Base-by-base conservation (phyloP, 2,888 invertebrate genomes). In the Lithophane socia region DNA sequence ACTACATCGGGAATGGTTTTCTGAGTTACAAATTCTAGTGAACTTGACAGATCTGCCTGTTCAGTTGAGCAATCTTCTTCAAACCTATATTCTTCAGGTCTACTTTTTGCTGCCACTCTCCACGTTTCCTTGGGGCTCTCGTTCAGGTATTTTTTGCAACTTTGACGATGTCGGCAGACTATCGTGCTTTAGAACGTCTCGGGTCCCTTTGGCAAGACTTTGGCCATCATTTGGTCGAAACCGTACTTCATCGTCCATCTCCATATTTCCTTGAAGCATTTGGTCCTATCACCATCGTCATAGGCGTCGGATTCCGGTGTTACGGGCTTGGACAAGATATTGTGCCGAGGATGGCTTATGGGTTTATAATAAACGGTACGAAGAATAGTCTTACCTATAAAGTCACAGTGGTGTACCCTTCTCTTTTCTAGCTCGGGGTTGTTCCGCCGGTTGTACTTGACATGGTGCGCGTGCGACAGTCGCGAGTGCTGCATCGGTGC, bases 361-460 rank as follows among this genome's bases (percentile, higher is more conserved):
- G 21, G n/a, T 10, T 18, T 37, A 29, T 29, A 29, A 29, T 29
- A n/a, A 37, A 37, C 9, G 9, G 52, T 29, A 52, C 13, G 37
- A 37, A n/a, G 10, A 37, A 10, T 37, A 37, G 37, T 42, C 58
- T 68, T 60, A 98, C 99, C 99, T 94, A 98, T 98, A 95, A 99
- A 99, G 97, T 99, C 99, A 97, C 99, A 99, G 95, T 99, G 99
- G 94, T 99, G 99, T 90, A 99, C 99, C 92, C 99, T 97, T 88
- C 99, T 97, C 95, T 99, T 99, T 95, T 99, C 99, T 89, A 99
- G 96, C 94, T 99, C 99, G 0, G 99, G 99, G 96, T 99, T 99
- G 95, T 99, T 99, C 92, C 99, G 97, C 87, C 99, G 97, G 97
- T 99, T 99, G 96, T 99, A 99, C 92, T 98, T 98, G 85, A 97